Evolutionary conservation across 2,113 vertebrate genomes (phyloP).

Genomic region (Bostrychus sinensis): DNA sequence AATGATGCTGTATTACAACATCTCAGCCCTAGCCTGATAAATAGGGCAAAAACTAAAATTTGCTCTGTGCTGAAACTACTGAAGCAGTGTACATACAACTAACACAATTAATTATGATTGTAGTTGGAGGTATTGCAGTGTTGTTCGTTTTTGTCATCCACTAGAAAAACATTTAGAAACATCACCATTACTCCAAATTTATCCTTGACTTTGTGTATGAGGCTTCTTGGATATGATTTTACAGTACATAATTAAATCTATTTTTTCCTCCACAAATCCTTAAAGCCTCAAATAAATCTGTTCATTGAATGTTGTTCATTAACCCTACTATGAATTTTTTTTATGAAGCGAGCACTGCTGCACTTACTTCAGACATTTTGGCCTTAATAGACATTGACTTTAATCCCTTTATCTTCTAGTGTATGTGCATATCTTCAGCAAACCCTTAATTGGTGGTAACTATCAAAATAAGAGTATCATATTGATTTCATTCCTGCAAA

Average conservation of each 20-base stretch:
- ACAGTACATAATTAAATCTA: conserved; percentile 7
- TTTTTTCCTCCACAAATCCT: conserved; percentile 2
- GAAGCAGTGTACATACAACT: not conserved
- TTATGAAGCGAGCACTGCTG: not conserved
- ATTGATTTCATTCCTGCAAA: not conserved
- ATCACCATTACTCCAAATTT: not conserved
- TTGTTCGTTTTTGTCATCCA: not conserved
- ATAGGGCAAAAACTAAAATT: not conserved
- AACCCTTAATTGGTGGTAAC: conserved; percentile 12
- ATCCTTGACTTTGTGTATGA: not conserved
- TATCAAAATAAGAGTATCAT: conserved; percentile 9
- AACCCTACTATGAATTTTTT: not conserved
- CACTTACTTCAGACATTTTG: not conserved
- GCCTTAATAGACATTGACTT: not conserved
- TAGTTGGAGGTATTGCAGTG: not conserved
- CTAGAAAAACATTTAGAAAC: not conserved
- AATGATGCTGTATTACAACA: not conserved
- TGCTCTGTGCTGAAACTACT: not conserved
- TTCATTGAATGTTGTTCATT: not conserved
- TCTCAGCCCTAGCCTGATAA: not conserved
- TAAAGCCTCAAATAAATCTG: conserved; percentile 6
- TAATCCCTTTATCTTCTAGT: not conserved
- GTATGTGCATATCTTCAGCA: not conserved
- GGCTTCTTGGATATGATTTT: conserved; percentile 1
- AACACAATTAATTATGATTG: not conserved